These are phyloP conservation scores for Borostomias antarcticus DNA, from an alignment of 2,797 vertebrate species.

Conservation along the genomic window DNA sequence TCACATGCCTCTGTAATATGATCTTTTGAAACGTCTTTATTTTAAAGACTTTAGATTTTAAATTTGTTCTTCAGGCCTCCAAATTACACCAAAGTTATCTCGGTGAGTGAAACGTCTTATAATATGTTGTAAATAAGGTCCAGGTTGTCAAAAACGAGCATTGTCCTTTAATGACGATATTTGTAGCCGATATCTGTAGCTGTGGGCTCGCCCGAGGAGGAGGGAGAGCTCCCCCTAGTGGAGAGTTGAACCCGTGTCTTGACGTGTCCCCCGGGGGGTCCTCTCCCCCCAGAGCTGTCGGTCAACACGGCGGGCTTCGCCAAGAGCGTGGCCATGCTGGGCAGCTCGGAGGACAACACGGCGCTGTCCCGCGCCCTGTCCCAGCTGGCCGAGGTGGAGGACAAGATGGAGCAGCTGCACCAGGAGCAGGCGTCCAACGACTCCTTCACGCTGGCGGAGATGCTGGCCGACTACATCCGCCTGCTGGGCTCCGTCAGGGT, in stretches of 20 bases:
- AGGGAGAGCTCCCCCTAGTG: no score
- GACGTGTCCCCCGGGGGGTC: neutral
- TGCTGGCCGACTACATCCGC: slow-evolving; percentile 94
- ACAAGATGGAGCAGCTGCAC: slow-evolving; percentile 95
- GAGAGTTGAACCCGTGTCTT: neutral
- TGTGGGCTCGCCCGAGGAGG: no score
- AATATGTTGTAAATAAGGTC: no score
- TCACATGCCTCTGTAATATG: no score
- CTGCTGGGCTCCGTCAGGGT: slow-evolving; percentile 91
- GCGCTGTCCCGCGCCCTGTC: slow-evolving; percentile 93
- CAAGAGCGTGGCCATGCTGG: slow-evolving; percentile 96
- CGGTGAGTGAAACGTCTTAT: no score
- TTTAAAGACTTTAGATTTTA: no score
- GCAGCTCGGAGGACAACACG: slow-evolving; percentile 97
- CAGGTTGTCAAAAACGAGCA: no score
- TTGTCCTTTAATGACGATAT: no score
- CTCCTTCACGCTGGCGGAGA: slow-evolving; percentile 91
- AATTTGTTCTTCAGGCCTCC: no score
- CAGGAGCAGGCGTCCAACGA: slow-evolving; percentile 92
- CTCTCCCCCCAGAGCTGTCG: slow-evolving; percentile 74
- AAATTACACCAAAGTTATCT: no score
- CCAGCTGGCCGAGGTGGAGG: slow-evolving; percentile 97
- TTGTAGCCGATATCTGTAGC: no score
- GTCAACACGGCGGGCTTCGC: slow-evolving; percentile 92
- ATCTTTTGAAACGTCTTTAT: no score